Conservation (phyloP, 92 coral and sea anemone genomes). For the Phymanthus crucifer region DNA sequence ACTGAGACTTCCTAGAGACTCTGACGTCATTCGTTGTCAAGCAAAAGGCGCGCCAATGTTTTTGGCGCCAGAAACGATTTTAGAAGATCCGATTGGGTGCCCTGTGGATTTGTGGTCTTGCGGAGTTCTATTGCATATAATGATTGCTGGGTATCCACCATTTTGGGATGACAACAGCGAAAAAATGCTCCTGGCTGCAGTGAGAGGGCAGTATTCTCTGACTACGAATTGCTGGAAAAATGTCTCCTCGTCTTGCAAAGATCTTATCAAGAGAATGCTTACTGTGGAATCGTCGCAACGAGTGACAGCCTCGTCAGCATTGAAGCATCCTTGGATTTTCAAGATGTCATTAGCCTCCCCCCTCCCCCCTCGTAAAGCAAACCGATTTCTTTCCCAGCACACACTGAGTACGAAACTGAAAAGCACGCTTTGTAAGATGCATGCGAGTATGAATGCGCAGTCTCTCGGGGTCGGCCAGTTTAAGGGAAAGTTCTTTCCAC, state of each 20-base stretch:
- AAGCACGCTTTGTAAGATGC: slow-evolving; percentile 68
- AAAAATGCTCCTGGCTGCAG: slow-evolving; percentile 72
- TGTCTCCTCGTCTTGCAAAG: slow-evolving; percentile 71
- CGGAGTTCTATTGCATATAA: slow-evolving; percentile 73
- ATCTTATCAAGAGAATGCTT: slow-evolving; percentile 69
- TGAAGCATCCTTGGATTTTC: slow-evolving; percentile 87
- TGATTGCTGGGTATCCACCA: slow-evolving; percentile 92
- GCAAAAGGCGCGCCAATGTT: slow-evolving; percentile 95
- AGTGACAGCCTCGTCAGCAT: slow-evolving; percentile 66
- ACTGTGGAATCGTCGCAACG: slow-evolving; percentile 61
- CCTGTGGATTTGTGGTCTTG: slow-evolving; percentile 98
- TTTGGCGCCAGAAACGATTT: slow-evolving; percentile 94
- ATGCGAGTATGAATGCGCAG: slow-evolving; percentile 72
- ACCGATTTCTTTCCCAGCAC: slow-evolving; percentile 39
- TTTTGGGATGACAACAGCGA: slow-evolving; percentile 87
- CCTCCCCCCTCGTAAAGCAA: slow-evolving; percentile 23
- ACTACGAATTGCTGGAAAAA: slow-evolving; percentile 64
- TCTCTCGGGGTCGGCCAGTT: slow-evolving; percentile 60
- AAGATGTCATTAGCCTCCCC: slow-evolving; percentile 40
- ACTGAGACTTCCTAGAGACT: slow-evolving; percentile 55
- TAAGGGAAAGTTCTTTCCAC: slow-evolving; percentile 77
- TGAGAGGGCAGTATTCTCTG: slow-evolving; percentile 74
- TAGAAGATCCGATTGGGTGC: slow-evolving; percentile 78
- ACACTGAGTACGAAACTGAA: slow-evolving; percentile 55
- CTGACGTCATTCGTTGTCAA: slow-evolving; percentile 65